phyloP scores from a whole-genome alignment of 2,797 vertebrate genomes.

The Gila robusta region DNA sequence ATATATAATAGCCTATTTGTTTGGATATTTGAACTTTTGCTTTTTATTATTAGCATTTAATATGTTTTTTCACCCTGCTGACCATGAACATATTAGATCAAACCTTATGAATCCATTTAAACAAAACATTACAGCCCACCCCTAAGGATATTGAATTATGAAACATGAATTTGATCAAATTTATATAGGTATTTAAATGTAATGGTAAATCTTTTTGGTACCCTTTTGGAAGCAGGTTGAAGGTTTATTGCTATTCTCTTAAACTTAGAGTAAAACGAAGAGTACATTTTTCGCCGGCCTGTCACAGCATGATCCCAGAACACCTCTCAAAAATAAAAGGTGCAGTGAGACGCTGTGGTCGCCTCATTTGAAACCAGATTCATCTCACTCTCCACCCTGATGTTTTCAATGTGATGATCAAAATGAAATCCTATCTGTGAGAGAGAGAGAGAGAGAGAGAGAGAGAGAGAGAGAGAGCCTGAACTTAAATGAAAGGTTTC shows the following conservation, averaged over 20 bases:
- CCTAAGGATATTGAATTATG: neutral
- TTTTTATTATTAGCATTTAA: conserved; percentile 14
- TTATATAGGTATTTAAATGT: neutral
- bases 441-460: neutral
- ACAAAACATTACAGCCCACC: neutral
- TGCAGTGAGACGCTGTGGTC: neutral
- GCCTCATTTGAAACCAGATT: conserved; percentile 28
- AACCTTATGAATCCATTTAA: neutral
- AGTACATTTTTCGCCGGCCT: neutral
- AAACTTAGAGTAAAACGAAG: neutral
- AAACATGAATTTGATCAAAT: neutral
- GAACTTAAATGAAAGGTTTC: conserved; percentile 36
- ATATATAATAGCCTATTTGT: neutral
- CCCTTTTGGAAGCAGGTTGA: neutral
- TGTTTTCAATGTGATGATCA: conserved; percentile 57
- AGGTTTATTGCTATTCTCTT: neutral
- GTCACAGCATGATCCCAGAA: neutral
- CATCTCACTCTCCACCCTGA: conserved; percentile 32
- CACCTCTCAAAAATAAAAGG: neutral
- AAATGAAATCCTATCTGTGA: conserved; percentile 44
- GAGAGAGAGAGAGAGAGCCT: neutral
- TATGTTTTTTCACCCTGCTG: neutral
- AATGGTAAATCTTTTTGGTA: neutral
- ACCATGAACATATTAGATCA: neutral
- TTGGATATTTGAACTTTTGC: neutral